Base-by-base conservation (phyloP, 1,140 invertebrate genomes). In the Listronotus oregonensis region DNA sequence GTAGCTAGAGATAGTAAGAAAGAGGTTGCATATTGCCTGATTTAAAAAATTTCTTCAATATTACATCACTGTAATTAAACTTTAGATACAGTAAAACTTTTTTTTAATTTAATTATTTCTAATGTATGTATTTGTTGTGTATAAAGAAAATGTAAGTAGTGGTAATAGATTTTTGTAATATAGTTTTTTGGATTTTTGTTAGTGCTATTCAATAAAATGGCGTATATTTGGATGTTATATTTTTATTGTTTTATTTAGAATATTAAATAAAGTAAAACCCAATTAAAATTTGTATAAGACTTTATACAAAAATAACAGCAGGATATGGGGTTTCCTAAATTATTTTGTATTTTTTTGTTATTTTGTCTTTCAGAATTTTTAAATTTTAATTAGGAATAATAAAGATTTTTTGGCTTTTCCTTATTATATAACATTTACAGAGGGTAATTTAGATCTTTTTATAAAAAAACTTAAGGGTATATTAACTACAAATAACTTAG, bases 221-320 rank as follows among this genome's bases (percentile, higher is more conserved):
- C 77, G 74, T 79, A 79, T 79, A 78, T 79, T 79, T 79, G 77
- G 74, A 79, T 79, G 78, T 79, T 79, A 77, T 57, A 68, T 11
- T 64, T 60, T 72, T 43, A 46, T 72, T 68, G 37, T 57, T 63
- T 66, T 43, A 42, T 57, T 57, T 46, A 12, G 4, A 18, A 27
- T 27, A 27, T 3, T 27, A 27, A 27, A 27, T 3, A 27, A 27
- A 27, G 5, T 27, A 3, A 27, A 27, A 27, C n/a, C n/a, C n/a
- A n/a, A n/a, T n/a, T n/a, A n/a, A n/a, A n/a, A n/a, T n/a, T n/a
- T n/a, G n/a, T n/a, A n/a, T n/a, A n/a, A n/a, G n/a, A n/a, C n/a
- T n/a, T n/a, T n/a, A n/a, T n/a, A n/a, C n/a, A n/a, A n/a, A n/a
- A n/a, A n/a, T n/a, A n/a, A n/a, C n/a, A n/a, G n/a, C n/a, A n/a